A percentile compares a stretch with the other conserved stretches of the same genome.
phyloP scores from a whole-genome alignment of 2,113 vertebrate species.

The Saguinus midas region DNA sequence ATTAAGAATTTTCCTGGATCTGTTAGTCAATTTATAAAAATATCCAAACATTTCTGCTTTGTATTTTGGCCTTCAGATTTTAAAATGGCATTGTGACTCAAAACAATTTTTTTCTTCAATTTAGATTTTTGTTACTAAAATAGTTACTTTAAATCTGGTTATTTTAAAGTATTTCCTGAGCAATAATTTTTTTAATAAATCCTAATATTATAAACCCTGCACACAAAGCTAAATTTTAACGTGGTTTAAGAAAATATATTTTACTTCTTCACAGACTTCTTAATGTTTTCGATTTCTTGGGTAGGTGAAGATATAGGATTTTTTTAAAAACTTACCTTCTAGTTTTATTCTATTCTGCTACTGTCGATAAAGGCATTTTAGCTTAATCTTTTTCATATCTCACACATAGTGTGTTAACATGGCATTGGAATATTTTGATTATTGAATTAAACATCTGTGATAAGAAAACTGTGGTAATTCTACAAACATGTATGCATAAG shows the following conservation, averaged over 20 bases:
- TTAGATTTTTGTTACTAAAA: constrained; percentile 10
- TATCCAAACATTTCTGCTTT: constrained; percentile 34
- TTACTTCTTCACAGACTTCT: background rate
- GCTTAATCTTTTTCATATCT: background rate
- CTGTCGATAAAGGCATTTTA: background rate
- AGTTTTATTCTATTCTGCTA: background rate
- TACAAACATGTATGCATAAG: background rate
- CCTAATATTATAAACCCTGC: background rate
- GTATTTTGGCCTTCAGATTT: background rate
- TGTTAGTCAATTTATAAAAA: constrained; percentile 20
- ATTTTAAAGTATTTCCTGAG: constrained; percentile 10
- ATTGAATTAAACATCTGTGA: background rate
- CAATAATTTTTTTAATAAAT: background rate
- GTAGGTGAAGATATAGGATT: background rate
- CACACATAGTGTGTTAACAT: background rate
- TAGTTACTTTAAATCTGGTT: constrained; percentile 33
- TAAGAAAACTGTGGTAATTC: background rate
- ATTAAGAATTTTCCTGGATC: background rate
- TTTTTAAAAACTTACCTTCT: background rate
- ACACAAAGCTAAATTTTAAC: background rate
- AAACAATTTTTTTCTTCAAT: background rate
- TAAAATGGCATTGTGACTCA: background rate
- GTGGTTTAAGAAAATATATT: background rate
- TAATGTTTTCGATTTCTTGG: background rate
- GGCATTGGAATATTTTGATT: background rate